These are phyloP conservation scores for Aegypius monachus DNA, from an alignment of 2,113 vertebrate species.

Conservation along the genomic window DNA sequence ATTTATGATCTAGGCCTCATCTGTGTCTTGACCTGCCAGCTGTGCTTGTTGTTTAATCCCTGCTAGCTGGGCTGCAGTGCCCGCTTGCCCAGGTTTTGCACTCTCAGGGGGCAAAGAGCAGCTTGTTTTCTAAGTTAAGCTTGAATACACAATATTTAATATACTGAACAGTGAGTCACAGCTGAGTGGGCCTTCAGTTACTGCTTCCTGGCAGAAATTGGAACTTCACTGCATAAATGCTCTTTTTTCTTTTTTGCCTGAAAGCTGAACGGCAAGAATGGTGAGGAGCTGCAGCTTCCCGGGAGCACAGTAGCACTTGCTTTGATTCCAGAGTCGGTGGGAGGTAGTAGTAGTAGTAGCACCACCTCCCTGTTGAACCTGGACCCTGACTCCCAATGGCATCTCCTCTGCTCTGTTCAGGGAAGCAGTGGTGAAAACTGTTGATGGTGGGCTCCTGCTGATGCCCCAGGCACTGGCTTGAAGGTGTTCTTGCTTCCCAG, in stretches of 20 bases:
- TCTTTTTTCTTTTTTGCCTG: not conserved
- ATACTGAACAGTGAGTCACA: slow-evolving; percentile 22
- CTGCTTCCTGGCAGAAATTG: not conserved
- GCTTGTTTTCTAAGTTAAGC: not conserved
- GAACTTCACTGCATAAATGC: not conserved
- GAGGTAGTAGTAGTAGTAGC: not conserved
- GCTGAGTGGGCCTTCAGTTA: slow-evolving; percentile 31
- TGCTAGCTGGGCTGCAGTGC: not conserved
- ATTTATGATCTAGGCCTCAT: not conserved
- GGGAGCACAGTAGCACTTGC: not conserved
- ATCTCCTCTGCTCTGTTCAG: not conserved
- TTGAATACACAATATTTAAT: slow-evolving; percentile 39
- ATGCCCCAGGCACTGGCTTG: accelerated
- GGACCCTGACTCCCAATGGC: accelerated
- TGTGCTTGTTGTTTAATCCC: not conserved
- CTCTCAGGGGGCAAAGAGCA: not conserved
- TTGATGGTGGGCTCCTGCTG: not conserved
- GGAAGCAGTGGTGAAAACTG: not conserved
- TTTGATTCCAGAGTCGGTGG: not conserved
- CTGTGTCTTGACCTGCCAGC: not conserved
- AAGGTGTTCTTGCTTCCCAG: not conserved
- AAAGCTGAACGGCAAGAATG: not conserved
- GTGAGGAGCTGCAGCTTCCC: not conserved
- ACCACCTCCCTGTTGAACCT: not conserved
- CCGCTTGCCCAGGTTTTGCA: not conserved